Evolutionary conservation across 2,888 invertebrate species (phyloP).

Genomic region (Protophormia terraenovae): DNA sequence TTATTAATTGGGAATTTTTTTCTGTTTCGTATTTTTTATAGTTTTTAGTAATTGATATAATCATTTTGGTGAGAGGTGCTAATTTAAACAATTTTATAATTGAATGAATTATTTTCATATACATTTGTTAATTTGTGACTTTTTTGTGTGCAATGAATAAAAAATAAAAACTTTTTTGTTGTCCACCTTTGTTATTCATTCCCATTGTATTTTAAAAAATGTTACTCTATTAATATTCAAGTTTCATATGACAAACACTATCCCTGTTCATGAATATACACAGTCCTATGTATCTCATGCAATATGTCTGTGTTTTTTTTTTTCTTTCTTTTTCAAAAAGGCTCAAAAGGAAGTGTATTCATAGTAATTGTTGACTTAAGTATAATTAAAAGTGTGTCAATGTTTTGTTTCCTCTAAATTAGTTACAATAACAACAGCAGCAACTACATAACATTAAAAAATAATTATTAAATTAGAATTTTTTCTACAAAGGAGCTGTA

Average conservation of each 20-base stretch:
- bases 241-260: slow-evolving; percentile 30
- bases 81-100: too few relatives aligned
- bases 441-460: slow-evolving; percentile 45
- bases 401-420: slow-evolving; percentile 76
- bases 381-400: slow-evolving; percentile 79
- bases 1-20: too few relatives aligned
- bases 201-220: slow-evolving; percentile 1
- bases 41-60: too few relatives aligned
- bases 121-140: too few relatives aligned
- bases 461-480: slow-evolving; percentile 53
- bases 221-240: slow-evolving; percentile 42
- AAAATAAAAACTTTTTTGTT: too few relatives aligned
- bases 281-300: neutral
- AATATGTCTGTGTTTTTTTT: too few relatives aligned
- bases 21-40: too few relatives aligned
- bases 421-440: slow-evolving; percentile 63
- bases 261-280: slow-evolving; percentile 19
- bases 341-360: slow-evolving; percentile 15
- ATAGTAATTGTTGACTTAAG: slow-evolving; percentile 69
- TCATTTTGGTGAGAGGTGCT: too few relatives aligned
- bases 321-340: neutral
- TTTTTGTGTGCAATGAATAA: too few relatives aligned
- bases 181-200: neutral
- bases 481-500: slow-evolving; percentile 29
- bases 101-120: too few relatives aligned